phyloP scores from a whole-genome alignment of 92 coral and sea anemone genomes.

The Blastomussa wellsi region DNA sequence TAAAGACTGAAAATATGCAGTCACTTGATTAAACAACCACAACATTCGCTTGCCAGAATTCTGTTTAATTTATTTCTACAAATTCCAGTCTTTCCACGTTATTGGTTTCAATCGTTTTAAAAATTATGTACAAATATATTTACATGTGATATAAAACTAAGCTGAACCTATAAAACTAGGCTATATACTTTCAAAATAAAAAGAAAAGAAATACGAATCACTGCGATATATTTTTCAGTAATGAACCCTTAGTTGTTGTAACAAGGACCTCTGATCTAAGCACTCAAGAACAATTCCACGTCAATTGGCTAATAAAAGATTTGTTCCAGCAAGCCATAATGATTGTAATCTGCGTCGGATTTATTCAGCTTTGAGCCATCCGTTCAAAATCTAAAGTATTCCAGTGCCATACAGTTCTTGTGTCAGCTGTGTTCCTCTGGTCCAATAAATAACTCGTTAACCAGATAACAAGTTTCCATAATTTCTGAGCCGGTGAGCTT shows the following conservation, averaged over 20 bases:
- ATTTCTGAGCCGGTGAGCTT: slow-evolving; percentile 75
- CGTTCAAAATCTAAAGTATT: too few species aligned
- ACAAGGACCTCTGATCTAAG: too few species aligned
- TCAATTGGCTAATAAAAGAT: too few species aligned
- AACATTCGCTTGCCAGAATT: neutral
- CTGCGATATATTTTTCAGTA: too few species aligned
- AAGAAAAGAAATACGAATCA: too few species aligned
- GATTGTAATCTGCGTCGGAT: neutral
- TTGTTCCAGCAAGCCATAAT: neutral
- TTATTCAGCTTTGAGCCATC: too few species aligned
- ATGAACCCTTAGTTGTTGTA: too few species aligned
- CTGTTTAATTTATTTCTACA: neutral
- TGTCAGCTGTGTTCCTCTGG: slow-evolving; percentile 6
- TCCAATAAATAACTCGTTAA: slow-evolving; percentile 83
- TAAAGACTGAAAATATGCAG: neutral
- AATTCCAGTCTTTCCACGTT: neutral
- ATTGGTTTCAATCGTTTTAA: neutral
- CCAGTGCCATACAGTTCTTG: neutral
- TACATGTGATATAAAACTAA: neutral
- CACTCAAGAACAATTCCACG: too few species aligned
- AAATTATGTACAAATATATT: neutral
- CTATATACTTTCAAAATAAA: too few species aligned
- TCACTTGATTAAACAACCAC: neutral
- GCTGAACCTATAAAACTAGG: neutral
- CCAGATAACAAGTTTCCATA: slow-evolving; percentile 93